Evolutionary conservation across 1,140 invertebrate species (phyloP).

Genomic region (Drosophila mauritiana): DNA sequence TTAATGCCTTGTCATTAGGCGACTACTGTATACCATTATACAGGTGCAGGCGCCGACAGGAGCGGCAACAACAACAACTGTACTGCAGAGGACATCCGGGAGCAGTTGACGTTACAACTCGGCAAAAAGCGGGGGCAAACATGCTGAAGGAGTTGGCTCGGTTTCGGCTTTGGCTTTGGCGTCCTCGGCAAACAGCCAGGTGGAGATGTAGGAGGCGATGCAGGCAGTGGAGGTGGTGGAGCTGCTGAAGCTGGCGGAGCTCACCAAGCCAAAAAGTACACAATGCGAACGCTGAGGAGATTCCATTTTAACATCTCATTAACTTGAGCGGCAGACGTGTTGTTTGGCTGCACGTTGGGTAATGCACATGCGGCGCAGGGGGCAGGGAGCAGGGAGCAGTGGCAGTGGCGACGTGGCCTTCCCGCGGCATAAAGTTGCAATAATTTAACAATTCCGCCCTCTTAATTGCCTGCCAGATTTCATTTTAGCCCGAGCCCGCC

Average conservation of each 20-base stretch:
- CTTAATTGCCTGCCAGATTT: conserved; percentile 84
- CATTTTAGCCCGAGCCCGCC: conserved; percentile 63
- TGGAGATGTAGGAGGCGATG: conserved; percentile 9
- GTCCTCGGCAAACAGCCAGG: conserved; percentile 33
- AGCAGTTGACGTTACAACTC: conserved; percentile 58
- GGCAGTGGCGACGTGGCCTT: background rate
- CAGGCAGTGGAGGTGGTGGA: background rate
- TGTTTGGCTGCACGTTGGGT: conserved; percentile 41
- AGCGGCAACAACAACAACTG: conserved; percentile 10
- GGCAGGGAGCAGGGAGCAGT: background rate
- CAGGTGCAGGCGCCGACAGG: conserved; percentile 47
- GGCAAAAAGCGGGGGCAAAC: conserved; percentile 59
- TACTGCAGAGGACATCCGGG: conserved; percentile 26
- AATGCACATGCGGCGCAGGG: background rate
- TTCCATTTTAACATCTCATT: conserved; percentile 84
- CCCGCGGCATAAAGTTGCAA: conserved; percentile 60
- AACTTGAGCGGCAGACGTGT: conserved; percentile 70
- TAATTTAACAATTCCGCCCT: conserved; percentile 83
- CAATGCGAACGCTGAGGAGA: conserved; percentile 47
- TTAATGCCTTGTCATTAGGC: conserved; percentile 76
- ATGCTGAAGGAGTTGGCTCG: conserved; percentile 36
- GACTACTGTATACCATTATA: background rate
- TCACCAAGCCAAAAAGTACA: conserved; percentile 44
- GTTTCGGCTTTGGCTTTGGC: conserved; percentile 31
- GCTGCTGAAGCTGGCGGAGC: conserved; percentile 9